Conservation (phyloP, 2,888 invertebrate genomes). For the Tipula lateralis region DNA sequence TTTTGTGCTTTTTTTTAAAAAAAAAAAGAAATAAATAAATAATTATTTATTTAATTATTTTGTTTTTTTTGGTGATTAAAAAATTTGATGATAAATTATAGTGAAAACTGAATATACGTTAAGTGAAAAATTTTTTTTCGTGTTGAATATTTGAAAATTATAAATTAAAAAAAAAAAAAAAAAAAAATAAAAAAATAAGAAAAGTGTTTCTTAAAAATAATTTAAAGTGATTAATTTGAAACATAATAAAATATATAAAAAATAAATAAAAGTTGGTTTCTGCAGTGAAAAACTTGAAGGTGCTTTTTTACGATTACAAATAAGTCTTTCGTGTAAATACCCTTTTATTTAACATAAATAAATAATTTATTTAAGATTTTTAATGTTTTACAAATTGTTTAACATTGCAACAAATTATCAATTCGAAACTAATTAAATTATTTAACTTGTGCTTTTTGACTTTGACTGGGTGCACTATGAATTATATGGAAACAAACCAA, state of each 20-base stretch:
- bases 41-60: too few species aligned
- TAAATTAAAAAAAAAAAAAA: background rate
- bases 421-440: background rate
- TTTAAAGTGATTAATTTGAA: background rate
- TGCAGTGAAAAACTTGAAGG: background rate
- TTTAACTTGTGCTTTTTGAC: background rate
- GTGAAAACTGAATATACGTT: background rate
- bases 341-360: background rate
- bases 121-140: background rate
- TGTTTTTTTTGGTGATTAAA: background rate
- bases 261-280: background rate
- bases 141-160: background rate
- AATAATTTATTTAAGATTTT: background rate
- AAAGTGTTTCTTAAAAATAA: background rate
- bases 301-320: background rate
- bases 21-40: background rate
- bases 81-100: background rate
- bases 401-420: background rate
- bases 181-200: background rate
- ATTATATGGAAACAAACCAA: background rate
- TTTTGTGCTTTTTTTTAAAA: background rate
- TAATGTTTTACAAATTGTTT: background rate
- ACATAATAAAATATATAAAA: background rate
- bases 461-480: background rate
- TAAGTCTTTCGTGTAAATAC: background rate